A percentile compares a stretch with the other conserved stretches of the same genome.
phyloP scores from a whole-genome alignment of 2,113 vertebrate species.

The Equus przewalskii region DNA sequence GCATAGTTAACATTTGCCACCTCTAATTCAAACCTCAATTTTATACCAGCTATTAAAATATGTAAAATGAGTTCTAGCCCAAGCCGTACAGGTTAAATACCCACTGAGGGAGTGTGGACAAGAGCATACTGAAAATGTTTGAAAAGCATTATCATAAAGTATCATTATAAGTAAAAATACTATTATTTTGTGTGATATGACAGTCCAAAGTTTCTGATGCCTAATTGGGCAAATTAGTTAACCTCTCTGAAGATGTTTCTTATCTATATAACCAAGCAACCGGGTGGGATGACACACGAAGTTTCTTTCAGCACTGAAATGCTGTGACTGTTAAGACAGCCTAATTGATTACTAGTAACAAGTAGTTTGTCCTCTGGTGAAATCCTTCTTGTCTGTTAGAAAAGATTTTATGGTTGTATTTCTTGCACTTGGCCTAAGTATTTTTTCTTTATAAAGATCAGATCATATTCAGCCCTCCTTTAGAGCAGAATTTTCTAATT shows the following conservation, averaged over 20 bases:
- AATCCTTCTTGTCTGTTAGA: neutral
- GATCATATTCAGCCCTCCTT: neutral
- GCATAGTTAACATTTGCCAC: neutral
- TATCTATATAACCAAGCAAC: neutral
- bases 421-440: neutral
- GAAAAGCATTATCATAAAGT: neutral
- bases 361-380: neutral
- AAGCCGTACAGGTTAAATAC: neutral
- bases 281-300: neutral
- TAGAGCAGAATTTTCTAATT: neutral
- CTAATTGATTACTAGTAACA: neutral
- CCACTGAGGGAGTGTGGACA: neutral
- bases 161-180: neutral
- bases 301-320: neutral
- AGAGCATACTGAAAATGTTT: neutral
- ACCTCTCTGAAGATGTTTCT: neutral
- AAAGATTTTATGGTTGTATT: neutral
- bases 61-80: neutral
- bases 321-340: neutral
- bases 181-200: neutral
- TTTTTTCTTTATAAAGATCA: neutral
- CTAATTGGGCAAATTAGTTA: neutral
- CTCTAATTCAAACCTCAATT: constrained; percentile 19
- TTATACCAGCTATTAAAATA: neutral
- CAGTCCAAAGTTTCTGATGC: neutral